A percentile compares a stretch with the other conserved stretches of the same genome.
These are phyloP conservation scores for Siniperca undulata DNA, from an alignment of 2,797 vertebrate species.

Conservation along the genomic window DNA sequence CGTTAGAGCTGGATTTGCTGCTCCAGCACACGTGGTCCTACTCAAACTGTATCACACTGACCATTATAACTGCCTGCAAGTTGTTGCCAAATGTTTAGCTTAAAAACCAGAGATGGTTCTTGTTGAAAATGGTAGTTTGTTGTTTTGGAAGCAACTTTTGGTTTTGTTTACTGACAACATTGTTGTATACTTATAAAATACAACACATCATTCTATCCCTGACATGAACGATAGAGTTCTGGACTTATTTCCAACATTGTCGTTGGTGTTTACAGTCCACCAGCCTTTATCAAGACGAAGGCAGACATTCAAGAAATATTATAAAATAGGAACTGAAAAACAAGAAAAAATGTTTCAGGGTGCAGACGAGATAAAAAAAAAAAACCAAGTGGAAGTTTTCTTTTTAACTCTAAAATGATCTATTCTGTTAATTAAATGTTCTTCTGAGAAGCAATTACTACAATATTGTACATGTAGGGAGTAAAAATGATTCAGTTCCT, in stretches of 20 bases:
- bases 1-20: slow-evolving; percentile 36
- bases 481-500: slow-evolving; percentile 3
- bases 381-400: neutral
- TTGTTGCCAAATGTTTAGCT: neutral
- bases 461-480: neutral
- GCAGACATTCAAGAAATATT: neutral
- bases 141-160: neutral
- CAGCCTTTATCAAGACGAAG: neutral
- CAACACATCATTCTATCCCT: neutral
- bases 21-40: slow-evolving; percentile 39
- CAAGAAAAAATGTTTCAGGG: neutral
- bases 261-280: neutral
- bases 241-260: neutral
- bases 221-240: neutral
- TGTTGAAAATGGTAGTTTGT: neutral
- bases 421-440: neutral
- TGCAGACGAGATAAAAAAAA: neutral
- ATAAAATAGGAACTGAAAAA: neutral
- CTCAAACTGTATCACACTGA: slow-evolving; percentile 12
- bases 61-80: neutral
- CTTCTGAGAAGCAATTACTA: neutral
- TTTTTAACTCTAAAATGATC: neutral
- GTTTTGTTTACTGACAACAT: neutral
- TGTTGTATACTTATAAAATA: neutral
- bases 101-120: neutral